These are phyloP conservation scores for Dendrocincla fuliginosa DNA, from an alignment of 2,797 vertebrate species.

Conservation along the genomic window DNA sequence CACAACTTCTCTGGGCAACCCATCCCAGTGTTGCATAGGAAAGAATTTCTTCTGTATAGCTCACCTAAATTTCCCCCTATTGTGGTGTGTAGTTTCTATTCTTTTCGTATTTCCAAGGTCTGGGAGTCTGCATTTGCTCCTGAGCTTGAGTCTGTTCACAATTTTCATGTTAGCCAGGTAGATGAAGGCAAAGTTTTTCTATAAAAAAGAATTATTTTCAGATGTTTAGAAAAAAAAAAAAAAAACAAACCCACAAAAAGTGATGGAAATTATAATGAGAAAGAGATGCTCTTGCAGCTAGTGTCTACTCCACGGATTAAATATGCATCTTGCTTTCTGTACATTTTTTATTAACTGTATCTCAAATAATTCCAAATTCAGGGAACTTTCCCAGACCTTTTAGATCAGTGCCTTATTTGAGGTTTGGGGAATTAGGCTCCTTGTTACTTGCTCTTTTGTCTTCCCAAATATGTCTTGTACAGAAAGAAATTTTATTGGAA, in stretches of 20 bases:
- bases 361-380: not conserved
- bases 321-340: not conserved
- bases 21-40: not conserved
- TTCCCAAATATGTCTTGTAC: not conserved
- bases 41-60: not conserved
- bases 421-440: not conserved
- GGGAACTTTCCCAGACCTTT: not conserved
- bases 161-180: not conserved
- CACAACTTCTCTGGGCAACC: not conserved
- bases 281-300: not conserved
- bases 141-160: not conserved
- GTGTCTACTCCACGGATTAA: not conserved
- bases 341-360: not conserved
- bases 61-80: not conserved
- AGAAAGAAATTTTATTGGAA: not conserved
- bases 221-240: not conserved
- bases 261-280: not conserved
- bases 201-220: not conserved
- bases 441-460: not conserved
- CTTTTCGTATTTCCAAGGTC: not conserved
- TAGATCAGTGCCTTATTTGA: not conserved
- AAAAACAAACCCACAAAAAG: accelerated
- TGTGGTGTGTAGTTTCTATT: not conserved
- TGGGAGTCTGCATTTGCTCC: not conserved
- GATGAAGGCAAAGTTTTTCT: not conserved